Percentiles rank a stretch among this genome's conserved stretches.
These are phyloP conservation scores for Peromyscus aztecus DNA, from an alignment of 2,797 vertebrate genomes.

Conservation along the genomic window DNA sequence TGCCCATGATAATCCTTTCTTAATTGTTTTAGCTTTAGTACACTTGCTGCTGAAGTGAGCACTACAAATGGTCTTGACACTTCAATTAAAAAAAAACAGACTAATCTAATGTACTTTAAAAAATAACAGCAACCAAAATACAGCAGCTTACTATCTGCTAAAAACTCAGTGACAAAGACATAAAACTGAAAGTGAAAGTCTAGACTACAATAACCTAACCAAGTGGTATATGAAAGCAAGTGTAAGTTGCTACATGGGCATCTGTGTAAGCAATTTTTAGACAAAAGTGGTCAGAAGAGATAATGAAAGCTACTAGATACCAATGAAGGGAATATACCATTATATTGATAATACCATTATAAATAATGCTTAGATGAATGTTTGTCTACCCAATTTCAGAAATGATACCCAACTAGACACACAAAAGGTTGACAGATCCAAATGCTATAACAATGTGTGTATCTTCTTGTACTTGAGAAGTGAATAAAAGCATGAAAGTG, in stretches of 20 bases:
- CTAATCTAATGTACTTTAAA: neutral
- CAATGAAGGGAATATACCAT: neutral
- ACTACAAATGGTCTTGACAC: neutral
- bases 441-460: neutral
- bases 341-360: neutral
- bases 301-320: neutral
- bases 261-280: neutral
- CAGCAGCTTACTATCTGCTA: neutral
- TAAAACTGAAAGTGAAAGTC: neutral
- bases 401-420: neutral
- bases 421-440: neutral
- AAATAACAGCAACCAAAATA: neutral
- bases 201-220: neutral
- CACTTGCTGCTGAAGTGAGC: neutral
- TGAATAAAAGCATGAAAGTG: neutral
- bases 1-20: neutral
- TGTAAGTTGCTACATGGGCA: neutral
- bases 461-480: neutral
- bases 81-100: neutral
- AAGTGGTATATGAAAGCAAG: neutral
- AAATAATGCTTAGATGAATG: neutral
- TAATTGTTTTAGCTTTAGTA: neutral
- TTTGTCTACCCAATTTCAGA: neutral
- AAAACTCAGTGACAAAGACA: rapidly evolving
- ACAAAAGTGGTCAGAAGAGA: neutral